Percentiles rank a stretch among this genome's conserved stretches.
Conservation (phyloP, 1,140 invertebrate species). For the Plodia interpunctella region DNA sequence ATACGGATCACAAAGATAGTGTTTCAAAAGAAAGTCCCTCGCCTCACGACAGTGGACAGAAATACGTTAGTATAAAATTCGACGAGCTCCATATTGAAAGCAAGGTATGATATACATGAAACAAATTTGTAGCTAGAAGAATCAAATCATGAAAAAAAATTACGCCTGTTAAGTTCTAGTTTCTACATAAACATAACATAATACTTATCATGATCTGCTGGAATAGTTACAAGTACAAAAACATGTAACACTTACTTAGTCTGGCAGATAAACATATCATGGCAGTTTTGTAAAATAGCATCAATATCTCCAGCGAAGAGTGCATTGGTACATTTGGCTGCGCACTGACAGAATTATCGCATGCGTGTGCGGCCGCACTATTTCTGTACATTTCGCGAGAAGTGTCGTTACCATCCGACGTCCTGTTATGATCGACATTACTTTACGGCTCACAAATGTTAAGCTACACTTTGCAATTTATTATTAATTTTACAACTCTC, state of each 20-base stretch:
- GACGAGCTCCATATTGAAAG: constrained; percentile 36
- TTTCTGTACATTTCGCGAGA: constrained; percentile 69
- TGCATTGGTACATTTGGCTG: constrained; percentile 42
- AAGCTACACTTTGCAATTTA: neutral
- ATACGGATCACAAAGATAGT: constrained; percentile 46
- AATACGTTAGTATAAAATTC: constrained; percentile 50
- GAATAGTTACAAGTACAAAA: too few species aligned
- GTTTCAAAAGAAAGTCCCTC: constrained; percentile 61
- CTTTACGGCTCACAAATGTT: constrained; percentile 6
- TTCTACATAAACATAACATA: too few species aligned
- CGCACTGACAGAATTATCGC: constrained; percentile 64
- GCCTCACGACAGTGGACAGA: constrained; percentile 35
- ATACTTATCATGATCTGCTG: too few species aligned
- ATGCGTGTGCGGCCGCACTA: constrained; percentile 52
- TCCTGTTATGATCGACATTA: constrained; percentile 25
- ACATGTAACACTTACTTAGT: neutral
- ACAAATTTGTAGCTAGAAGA: too few species aligned
- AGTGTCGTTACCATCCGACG: constrained; percentile 39
- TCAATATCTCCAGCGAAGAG: constrained; percentile 57
- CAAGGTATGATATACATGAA: neutral
- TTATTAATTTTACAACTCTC: neutral
- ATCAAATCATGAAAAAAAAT: too few species aligned
- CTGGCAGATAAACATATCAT: neutral
- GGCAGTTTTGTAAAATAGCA: constrained; percentile 43
- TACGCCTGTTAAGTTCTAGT: too few species aligned